phyloP scores from a whole-genome alignment of 2,113 vertebrate genomes.

The Engraulis encrasicolus region DNA sequence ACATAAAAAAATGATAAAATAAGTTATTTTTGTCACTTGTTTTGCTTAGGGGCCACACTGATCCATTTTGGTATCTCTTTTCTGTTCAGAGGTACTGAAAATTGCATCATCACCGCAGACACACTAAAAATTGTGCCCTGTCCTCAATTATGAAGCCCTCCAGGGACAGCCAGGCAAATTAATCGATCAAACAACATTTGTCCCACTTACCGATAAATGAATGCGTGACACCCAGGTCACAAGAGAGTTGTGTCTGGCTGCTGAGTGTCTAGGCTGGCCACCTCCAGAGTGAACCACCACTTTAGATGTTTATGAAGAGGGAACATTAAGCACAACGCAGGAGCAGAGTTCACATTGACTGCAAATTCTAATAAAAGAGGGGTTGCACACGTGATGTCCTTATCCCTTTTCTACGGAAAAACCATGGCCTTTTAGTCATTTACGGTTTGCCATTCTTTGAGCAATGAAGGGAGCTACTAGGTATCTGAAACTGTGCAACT shows the following conservation, averaged over 20 bases:
- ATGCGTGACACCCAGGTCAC: conserved; percentile 9
- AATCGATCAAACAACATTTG: conserved; percentile 27
- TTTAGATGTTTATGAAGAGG: background rate
- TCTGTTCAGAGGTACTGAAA: conserved; percentile 17
- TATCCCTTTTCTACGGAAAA: background rate
- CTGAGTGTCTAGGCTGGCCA: background rate
- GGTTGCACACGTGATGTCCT: background rate
- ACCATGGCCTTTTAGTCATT: too few species aligned
- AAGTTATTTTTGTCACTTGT: background rate
- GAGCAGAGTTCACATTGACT: too few species aligned
- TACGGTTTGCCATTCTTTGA: too few species aligned
- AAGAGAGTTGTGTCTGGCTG: background rate
- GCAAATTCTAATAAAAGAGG: too few species aligned
- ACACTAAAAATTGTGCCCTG: conserved; percentile 16
- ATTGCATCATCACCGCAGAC: conserved; percentile 21
- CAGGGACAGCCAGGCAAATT: background rate
- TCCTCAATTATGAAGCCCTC: background rate
- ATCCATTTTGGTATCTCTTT: background rate
- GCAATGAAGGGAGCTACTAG: too few species aligned
- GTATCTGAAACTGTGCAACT: too few species aligned
- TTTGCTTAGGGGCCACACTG: background rate
- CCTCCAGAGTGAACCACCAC: background rate
- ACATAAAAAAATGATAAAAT: background rate
- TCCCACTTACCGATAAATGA: conserved; percentile 19
- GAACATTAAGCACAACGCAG: background rate